These are phyloP conservation scores for Crotalus tigris DNA, from an alignment of 2,113 vertebrate species.

Conservation along the genomic window DNA sequence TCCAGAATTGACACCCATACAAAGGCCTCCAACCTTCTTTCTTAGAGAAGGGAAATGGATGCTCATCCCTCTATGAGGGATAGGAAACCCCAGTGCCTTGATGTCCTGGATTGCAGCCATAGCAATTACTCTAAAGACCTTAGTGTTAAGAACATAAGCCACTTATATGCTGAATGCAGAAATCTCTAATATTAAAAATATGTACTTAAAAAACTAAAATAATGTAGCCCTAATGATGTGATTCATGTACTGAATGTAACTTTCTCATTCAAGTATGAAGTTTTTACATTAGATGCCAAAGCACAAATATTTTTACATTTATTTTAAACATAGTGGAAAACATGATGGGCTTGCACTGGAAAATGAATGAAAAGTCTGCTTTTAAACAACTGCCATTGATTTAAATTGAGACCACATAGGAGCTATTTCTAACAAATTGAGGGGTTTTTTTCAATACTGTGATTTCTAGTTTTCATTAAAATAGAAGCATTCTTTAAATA, in stretches of 20 bases:
- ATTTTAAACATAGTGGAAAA: slow-evolving; percentile 51
- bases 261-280: slow-evolving; percentile 51
- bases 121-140: background rate
- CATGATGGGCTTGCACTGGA: background rate
- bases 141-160: background rate
- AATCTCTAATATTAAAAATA: background rate
- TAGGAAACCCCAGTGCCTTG: slow-evolving; percentile 19
- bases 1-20: background rate
- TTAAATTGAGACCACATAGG: background rate
- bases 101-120: slow-evolving; percentile 1
- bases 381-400: background rate
- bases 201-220: background rate
- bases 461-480: slow-evolving; percentile 44
- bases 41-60: background rate
- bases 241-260: slow-evolving; percentile 48
- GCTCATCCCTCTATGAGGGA: background rate
- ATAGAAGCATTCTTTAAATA: background rate
- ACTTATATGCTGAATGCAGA: background rate
- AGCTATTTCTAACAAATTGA: background rate
- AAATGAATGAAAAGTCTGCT: background rate
- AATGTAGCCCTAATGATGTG: slow-evolving; percentile 18
- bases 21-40: background rate
- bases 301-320: slow-evolving; percentile 76
- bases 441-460: slow-evolving; percentile 20
- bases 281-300: slow-evolving; percentile 66